Percentiles rank a stretch among this genome's conserved stretches.
phyloP scores from a whole-genome alignment of 2,888 invertebrate genomes.

The Calameuta idolon region DNA sequence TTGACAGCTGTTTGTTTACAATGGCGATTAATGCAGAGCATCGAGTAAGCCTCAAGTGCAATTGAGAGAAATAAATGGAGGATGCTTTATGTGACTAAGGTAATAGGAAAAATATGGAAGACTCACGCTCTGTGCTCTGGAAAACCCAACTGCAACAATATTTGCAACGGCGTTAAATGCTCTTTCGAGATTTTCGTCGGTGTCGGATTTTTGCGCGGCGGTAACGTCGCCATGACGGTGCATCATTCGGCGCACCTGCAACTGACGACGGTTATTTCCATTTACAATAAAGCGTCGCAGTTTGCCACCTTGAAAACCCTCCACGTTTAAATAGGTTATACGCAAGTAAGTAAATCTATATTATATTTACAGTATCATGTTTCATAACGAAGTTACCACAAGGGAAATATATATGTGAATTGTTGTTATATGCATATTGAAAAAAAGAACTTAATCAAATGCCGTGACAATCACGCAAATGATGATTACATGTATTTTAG shows the following conservation, averaged over 20 bases:
- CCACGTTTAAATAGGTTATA: not conserved
- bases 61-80: not conserved
- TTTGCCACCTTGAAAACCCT: not conserved
- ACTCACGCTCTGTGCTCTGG: constrained; percentile 90
- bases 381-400: not conserved
- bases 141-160: constrained; percentile 89
- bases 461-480: not conserved
- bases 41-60: constrained; percentile 2
- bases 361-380: not conserved
- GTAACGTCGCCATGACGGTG: constrained; percentile 77
- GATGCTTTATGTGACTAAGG: constrained; percentile 12
- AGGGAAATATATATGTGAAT: not conserved
- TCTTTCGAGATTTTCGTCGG: constrained; percentile 80
- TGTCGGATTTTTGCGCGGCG: constrained; percentile 81
- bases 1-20: constrained; percentile 56
- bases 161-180: constrained; percentile 82
- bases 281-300: not conserved
- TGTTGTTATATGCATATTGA: not conserved
- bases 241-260: constrained; percentile 34
- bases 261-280: not conserved
- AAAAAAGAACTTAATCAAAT: not conserved
- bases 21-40: not conserved
- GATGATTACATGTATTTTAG: not conserved
- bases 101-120: constrained; percentile 21
- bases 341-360: not conserved